A percentile compares a stretch with the other conserved stretches of the same genome.
Evolutionary conservation across 30 jellyfish, hydroid and myxozoan species (phyloP).

Genomic region (Morbakka virulenta): DNA sequence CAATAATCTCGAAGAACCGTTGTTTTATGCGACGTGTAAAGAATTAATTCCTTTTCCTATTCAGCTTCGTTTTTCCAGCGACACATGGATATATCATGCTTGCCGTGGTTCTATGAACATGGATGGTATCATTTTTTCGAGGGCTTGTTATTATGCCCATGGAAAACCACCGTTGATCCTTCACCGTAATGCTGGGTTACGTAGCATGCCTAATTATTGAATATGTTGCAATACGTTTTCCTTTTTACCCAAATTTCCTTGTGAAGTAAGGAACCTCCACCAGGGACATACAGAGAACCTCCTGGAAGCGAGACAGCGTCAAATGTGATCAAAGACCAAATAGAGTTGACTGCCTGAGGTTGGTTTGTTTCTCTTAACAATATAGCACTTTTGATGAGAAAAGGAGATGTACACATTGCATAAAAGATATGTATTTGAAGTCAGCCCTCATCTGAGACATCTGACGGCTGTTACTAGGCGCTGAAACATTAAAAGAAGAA

Average conservation of each 20-base stretch:
- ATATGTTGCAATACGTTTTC: background rate
- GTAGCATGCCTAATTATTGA: background rate
- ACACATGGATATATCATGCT: no score
- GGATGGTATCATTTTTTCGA: constrained; percentile 26
- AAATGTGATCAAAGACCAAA: no score
- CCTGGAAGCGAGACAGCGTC: no score
- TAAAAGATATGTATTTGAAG: no score
- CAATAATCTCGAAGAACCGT: constrained; percentile 36
- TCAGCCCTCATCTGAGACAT: no score
- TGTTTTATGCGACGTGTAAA: constrained; percentile 32
- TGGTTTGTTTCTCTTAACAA: no score
- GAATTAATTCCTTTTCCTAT: constrained; percentile 28
- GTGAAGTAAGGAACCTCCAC: constrained; percentile 33
- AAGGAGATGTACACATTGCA: no score
- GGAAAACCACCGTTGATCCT: constrained; percentile 7
- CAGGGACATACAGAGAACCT: constrained; percentile 2
- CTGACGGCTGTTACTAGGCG: no score
- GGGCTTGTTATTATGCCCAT: constrained; percentile 13
- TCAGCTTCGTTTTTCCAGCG: constrained; percentile 13
- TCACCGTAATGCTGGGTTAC: constrained; percentile 5
- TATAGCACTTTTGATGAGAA: no score
- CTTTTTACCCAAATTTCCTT: background rate
- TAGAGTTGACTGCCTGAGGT: no score
- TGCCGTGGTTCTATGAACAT: no score
- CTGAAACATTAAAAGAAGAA: no score